Evolutionary conservation across 2,113 vertebrate species (phyloP).

Genomic region (Urocolius indicus): DNA sequence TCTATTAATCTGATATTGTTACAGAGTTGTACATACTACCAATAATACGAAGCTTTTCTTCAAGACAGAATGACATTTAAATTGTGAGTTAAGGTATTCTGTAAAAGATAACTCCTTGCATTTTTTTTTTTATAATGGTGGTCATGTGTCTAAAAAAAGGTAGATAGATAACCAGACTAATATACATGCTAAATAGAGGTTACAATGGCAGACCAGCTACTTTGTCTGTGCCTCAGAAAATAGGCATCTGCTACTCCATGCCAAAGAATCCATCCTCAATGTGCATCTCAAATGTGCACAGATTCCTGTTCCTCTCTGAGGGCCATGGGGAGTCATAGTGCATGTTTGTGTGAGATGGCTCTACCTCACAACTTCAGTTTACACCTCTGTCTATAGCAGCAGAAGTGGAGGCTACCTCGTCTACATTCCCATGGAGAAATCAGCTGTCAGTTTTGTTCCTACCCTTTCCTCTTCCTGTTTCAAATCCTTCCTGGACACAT

Average conservation of each 20-base stretch:
- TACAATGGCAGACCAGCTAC: neutral
- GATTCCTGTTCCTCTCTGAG: neutral
- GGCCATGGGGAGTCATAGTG: rapidly evolving
- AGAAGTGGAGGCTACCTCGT: neutral
- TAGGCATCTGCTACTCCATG: neutral
- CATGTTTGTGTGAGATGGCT: neutral
- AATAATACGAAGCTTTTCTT: neutral
- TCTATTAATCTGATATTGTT: neutral
- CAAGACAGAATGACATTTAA: neutral
- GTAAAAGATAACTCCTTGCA: neutral
- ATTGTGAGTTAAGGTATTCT: neutral
- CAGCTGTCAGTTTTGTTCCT: neutral
- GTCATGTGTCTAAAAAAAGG: neutral
- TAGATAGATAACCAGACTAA: neutral
- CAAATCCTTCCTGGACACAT: too few relatives aligned
- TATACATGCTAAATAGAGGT: neutral
- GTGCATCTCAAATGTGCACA: neutral
- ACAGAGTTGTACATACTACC: neutral
- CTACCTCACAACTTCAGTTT: neutral
- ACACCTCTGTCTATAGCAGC: neutral
- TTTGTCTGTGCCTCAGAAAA: neutral
- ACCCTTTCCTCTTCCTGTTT: neutral
- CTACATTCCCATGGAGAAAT: neutral
- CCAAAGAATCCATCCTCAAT: neutral
- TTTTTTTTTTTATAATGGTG: neutral